A percentile compares a stretch with the other conserved stretches of the same genome.
Evolutionary conservation across 2,888 invertebrate species (phyloP).

Genomic region (Sceliomorpha sp.): DNA sequence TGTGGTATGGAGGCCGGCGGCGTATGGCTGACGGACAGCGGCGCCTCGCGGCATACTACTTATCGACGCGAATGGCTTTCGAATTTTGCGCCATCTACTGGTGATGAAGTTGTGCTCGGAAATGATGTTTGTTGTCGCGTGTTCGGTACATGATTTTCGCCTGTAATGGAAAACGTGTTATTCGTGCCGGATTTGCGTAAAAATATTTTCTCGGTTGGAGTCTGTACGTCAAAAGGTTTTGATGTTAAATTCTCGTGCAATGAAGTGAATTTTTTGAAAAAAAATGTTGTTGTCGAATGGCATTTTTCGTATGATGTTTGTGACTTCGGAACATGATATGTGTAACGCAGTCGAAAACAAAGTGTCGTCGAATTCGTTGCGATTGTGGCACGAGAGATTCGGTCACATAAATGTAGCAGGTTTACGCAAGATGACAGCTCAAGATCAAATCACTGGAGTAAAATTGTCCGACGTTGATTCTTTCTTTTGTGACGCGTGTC

Average conservation of each 20-base stretch:
- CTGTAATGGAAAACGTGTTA: conserved; percentile 29
- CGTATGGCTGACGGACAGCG: conserved; percentile 58
- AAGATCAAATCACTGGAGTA: conserved; percentile 7
- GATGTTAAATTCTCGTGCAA: too few relatives aligned
- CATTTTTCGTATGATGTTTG: neutral
- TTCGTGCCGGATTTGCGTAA: conserved; percentile 31
- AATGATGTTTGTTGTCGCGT: conserved; percentile 38
- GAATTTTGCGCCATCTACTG: conserved; percentile 22
- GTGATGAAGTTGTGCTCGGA: conserved; percentile 29
- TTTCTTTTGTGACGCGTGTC: conserved; percentile 26
- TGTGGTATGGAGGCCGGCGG: conserved; percentile 42
- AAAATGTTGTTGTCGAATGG: too few relatives aligned
- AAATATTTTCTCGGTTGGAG: conserved; percentile 44
- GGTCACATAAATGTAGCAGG: too few relatives aligned
- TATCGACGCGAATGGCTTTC: conserved; percentile 51
- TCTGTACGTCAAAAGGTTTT: conserved; percentile 16
- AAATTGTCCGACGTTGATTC: conserved; percentile 4
- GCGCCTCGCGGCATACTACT: conserved; percentile 58
- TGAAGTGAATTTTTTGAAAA: too few relatives aligned
- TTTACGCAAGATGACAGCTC: too few relatives aligned
- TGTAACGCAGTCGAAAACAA: too few relatives aligned
- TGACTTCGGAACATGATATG: too few relatives aligned
- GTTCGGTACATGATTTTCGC: conserved; percentile 35
- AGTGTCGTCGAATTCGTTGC: too few relatives aligned
- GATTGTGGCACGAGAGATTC: too few relatives aligned